Evolutionary conservation across 2,113 vertebrate genomes (phyloP), one percentile per base, ranked within the genome.

Genomic region (Sebastes fasciatus): DNA sequence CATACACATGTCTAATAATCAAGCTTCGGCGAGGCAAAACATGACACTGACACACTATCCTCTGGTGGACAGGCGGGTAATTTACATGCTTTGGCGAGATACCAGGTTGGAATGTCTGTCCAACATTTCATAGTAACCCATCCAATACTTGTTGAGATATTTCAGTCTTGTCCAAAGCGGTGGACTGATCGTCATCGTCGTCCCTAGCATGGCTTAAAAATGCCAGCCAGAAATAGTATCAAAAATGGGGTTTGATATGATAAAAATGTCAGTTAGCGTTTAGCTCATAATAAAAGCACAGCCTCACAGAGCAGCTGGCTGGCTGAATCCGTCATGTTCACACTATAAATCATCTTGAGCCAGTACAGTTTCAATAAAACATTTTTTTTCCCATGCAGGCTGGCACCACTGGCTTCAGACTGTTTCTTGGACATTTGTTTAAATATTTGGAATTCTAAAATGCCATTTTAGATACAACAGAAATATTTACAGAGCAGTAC

Each of bases 361-460:
- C 46, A 21, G 73, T 10, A n/a, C 46, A 79, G n/a, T 58, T 65
- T 69, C 19, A 74, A 69, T 57, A 64, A 58, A 73, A 17, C 51
- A 17, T 34, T 34, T 34, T 34, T 71, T 76, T 78, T 55, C 49
- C 21, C 43, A 21, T 6, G 12, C 5, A 23, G 11, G 60, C 51
- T 70, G 74, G 73, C 34, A 40, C 61, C 8, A 14, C 71, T 52
- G 52, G 19, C 57, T 5, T 49, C 34, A 40, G 6, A 16, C 43
- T 21, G 42, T 16, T 34, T 61, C 16, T 11, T 55, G 54, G 19
- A 63, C 61, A 65, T 62, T 40, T 75, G 23, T 79, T 63, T 64
- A 13, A 82, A 63, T 79, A 60, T 67, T 46, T 84, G 55, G 34
- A 23, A 65, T 72, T 49, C 21, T 60, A 54, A 58, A 66, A 61